Base-by-base conservation (phyloP, 2,797 vertebrate species). In the Arctocebus calabarensis region DNA sequence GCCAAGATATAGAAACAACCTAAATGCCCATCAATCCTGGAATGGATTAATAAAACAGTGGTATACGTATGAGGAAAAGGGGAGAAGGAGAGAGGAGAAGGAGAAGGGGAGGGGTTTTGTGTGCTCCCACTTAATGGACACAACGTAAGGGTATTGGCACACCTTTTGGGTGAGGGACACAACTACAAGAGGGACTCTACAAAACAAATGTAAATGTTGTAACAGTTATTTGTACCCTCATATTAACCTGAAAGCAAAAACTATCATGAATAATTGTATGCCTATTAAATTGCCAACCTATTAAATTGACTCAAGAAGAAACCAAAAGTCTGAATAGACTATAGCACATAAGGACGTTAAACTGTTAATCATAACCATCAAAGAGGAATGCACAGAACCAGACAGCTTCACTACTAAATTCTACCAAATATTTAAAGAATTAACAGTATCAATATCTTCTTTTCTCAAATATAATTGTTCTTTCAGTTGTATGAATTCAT, bases 401-500 rank as follows among this genome's bases (percentile, higher is more conserved):
- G 52, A 78, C 64, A 13, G 22, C 23, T 86, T 90, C 9, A 13
- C 61, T 86, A 27, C 25, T 81, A 66, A 91, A 70, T 87, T 71
- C 61, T 71, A 74, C 25, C 71, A 74, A 95, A 85, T 27, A 79
- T 48, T 74, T 48, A 85, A 95, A 85, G 59, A 95, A 85, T 66
- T 75, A 86, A 66, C 40, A 85, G 20, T 68, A 92, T 86, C 16
- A n/a, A 16, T n/a, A 48, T 87, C n/a, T 2, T 52, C 19, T 74
- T 79, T 83, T 43, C 11, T 74, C 17, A 90, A 71, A 32, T 16
- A 40, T 81, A 40, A 91, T 19, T 91, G 11, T 70, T 64, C 74
- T 86, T 66, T 85, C 78, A 40, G 14, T 71, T 81, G 12, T 14
- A 88, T 88, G 32, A 84, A 91, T 81, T 84, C 7, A 81, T 29